phyloP scores from a whole-genome alignment of 2,113 vertebrate species.

The Podarcis cretensis region DNA sequence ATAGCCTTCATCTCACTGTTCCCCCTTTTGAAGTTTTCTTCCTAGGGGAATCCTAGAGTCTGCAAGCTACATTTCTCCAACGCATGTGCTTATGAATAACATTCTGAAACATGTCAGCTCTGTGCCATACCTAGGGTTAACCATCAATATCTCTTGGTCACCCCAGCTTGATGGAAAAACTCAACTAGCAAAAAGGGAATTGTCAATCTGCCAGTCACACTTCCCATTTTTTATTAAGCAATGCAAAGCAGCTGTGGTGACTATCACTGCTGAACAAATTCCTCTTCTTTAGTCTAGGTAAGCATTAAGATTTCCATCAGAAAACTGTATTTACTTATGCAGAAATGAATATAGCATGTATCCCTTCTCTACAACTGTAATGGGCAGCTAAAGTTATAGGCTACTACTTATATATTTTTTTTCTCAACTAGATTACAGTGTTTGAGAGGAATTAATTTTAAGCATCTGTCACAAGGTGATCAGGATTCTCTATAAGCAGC shows the following conservation, averaged over 20 bases:
- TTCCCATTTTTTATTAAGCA: slow-evolving; percentile 20
- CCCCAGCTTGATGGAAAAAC: not conserved
- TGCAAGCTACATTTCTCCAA: not conserved
- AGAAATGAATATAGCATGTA: not conserved
- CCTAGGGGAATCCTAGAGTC: not conserved
- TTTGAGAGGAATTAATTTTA: not conserved
- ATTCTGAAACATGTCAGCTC: not conserved
- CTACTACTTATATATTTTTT: too few relatives aligned
- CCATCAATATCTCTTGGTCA: not conserved
- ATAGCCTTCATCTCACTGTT: not conserved
- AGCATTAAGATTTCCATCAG: not conserved
- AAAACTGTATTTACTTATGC: not conserved
- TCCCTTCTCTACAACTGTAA: too few relatives aligned
- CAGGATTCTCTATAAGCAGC: not conserved
- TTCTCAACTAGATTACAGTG: too few relatives aligned
- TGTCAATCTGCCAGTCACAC: slow-evolving; percentile 6
- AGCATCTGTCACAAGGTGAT: not conserved
- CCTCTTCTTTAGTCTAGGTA: not conserved
- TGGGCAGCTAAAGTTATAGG: too few relatives aligned
- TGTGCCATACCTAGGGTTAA: not conserved
- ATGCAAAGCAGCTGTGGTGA: not conserved
- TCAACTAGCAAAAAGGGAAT: not conserved
- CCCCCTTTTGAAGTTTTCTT: not conserved
- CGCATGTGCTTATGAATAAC: not conserved
- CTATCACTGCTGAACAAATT: slow-evolving; percentile 4